Conservation (phyloP, 2,888 invertebrate genomes). For the Dynastes grantii region DNA sequence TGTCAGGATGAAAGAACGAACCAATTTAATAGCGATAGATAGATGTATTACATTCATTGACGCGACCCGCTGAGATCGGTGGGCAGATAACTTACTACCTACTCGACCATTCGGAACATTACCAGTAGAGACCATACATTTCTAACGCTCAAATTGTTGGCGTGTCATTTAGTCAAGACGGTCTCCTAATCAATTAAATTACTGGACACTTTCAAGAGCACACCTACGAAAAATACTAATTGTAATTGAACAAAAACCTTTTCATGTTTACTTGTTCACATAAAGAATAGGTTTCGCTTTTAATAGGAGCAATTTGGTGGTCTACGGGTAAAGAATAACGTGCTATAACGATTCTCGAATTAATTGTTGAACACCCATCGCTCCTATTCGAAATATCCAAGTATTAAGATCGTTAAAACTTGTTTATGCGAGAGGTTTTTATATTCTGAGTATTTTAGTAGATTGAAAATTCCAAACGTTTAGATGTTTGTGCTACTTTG, state of each 20-base stretch:
- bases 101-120: constrained; percentile 28
- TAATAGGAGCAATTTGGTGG: constrained; percentile 7
- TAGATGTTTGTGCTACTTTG: background rate
- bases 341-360: constrained; percentile 34
- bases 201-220: background rate
- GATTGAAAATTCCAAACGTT: constrained; percentile 3
- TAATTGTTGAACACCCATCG: constrained; percentile 21
- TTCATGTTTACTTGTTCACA: background rate
- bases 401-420: constrained; percentile 9
- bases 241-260: constrained; percentile 30
- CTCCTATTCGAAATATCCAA: background rate
- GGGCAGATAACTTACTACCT: constrained; percentile 41
- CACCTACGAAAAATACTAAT: constrained; percentile 21
- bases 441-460: background rate
- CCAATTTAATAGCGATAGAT: constrained; percentile 29
- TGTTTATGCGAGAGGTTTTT: constrained; percentile 3
- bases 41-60: constrained; percentile 41
- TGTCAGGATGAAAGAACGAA: constrained; percentile 38
- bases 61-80: constrained; percentile 26
- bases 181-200: constrained; percentile 27
- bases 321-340: constrained; percentile 2
- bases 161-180: constrained; percentile 17
- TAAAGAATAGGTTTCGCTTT: background rate
- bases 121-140: background rate
- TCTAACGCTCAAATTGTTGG: constrained; percentile 12